A percentile compares a stretch with the other conserved stretches of the same genome.
Evolutionary conservation across 2,888 invertebrate genomes (phyloP).

Genomic region (Marasmarcha lunaedactyla): DNA sequence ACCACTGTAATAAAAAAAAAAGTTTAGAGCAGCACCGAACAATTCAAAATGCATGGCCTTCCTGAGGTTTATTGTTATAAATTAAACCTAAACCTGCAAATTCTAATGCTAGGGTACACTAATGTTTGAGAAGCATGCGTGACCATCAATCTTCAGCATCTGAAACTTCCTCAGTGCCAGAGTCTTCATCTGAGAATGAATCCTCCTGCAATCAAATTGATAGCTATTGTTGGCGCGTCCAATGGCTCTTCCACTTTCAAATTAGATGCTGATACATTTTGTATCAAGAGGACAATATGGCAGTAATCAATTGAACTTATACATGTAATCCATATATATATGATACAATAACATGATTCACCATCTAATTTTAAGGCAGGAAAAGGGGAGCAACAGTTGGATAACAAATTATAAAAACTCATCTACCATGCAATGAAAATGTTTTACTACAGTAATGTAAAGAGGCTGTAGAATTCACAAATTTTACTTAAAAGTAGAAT

Average conservation of each 20-base stretch:
- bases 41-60: not conserved
- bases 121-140: constrained; percentile 20
- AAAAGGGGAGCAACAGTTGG: constrained; percentile 19
- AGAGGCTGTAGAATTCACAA: constrained; percentile 64
- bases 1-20: no score
- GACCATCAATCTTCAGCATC: constrained; percentile 57
- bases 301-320: no score
- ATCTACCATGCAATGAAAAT: constrained; percentile 44
- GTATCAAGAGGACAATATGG: no score
- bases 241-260: constrained; percentile 14
- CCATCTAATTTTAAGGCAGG: constrained; percentile 52
- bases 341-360: no score
- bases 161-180: constrained; percentile 61
- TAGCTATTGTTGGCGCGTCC: constrained; percentile 43
- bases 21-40: not conserved
- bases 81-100: not conserved
- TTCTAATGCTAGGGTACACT: not conserved
- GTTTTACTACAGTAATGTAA: constrained; percentile 23
- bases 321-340: no score
- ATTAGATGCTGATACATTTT: no score
- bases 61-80: not conserved
- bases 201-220: constrained; percentile 66
- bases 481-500: no score
- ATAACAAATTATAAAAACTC: constrained; percentile 22
- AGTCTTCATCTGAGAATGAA: constrained; percentile 62